These are phyloP conservation scores for Charaxes varanes DNA, from an alignment of 1,140 invertebrate species.

Conservation along the genomic window DNA sequence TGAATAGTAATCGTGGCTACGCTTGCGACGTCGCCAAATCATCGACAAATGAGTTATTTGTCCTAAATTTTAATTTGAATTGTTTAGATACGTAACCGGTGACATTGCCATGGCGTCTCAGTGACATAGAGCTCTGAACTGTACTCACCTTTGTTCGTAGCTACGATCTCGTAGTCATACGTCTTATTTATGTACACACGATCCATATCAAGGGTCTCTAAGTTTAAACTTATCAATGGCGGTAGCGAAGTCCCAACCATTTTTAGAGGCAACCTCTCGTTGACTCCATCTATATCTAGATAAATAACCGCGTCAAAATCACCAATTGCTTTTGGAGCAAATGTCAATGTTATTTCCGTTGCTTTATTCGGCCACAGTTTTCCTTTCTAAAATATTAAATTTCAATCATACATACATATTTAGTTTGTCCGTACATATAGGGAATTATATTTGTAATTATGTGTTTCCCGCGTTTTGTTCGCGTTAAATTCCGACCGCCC, in stretches of 20 bases:
- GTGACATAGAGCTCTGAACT: too few species aligned
- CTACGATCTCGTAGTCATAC: conserved; percentile 57
- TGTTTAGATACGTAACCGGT: too few species aligned
- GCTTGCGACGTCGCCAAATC: too few species aligned
- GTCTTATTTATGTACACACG: conserved; percentile 56
- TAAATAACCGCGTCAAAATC: conserved; percentile 44
- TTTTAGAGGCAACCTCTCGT: conserved; percentile 40
- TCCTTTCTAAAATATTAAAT: conserved; percentile 54
- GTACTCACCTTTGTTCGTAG: conserved; percentile 65
- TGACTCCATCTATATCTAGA: conserved; percentile 56
- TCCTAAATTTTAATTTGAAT: too few species aligned
- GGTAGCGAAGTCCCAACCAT: conserved; percentile 51
- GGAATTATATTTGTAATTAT: neutral
- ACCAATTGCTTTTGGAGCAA: conserved; percentile 53
- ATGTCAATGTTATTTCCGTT: conserved; percentile 55
- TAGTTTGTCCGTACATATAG: too few species aligned
- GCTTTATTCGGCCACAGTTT: conserved; percentile 55
- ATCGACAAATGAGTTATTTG: too few species aligned
- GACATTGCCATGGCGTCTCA: too few species aligned
- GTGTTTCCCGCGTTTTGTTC: too few species aligned
- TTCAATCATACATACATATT: too few species aligned
- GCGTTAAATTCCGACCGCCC: too few species aligned
- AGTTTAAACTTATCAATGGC: conserved; percentile 47
- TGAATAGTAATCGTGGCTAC: too few species aligned
- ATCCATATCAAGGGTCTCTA: conserved; percentile 61